Evolutionary conservation across 1,140 invertebrate species (phyloP).

Genomic region (Tetramorium simillimum): DNA sequence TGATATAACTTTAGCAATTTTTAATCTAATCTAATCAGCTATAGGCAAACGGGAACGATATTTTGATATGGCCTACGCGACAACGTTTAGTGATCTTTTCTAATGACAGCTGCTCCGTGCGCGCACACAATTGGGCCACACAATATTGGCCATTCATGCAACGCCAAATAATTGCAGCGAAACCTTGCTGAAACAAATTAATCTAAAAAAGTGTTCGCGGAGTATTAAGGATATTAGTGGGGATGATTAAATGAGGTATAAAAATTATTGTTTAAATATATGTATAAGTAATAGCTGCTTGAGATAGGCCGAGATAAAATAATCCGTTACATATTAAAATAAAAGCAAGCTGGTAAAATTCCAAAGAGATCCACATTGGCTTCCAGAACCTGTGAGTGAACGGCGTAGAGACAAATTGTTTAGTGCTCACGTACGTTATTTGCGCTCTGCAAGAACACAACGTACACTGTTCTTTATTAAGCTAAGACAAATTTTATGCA

Average conservation of each 20-base stretch:
- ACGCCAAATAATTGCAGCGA: constrained; percentile 84
- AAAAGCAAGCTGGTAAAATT: constrained; percentile 82
- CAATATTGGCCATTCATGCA: constrained; percentile 84
- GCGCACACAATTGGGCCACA: constrained; percentile 79
- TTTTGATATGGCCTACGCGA: constrained; percentile 22
- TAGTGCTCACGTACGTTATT: constrained; percentile 62
- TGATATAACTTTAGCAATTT: constrained; percentile 33
- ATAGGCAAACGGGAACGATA: background rate
- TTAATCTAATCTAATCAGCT: constrained; percentile 26
- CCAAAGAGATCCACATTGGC: constrained; percentile 80
- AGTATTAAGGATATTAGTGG: constrained; percentile 76
- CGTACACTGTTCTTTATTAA: constrained; percentile 37
- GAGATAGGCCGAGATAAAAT: constrained; percentile 75
- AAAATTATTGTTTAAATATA: constrained; percentile 62
- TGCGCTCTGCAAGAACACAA: constrained; percentile 21
- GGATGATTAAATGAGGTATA: constrained; percentile 66
- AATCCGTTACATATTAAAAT: constrained; percentile 74
- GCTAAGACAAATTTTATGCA: constrained; percentile 64
- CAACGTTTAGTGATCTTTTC: constrained; percentile 43
- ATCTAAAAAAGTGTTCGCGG: constrained; percentile 74
- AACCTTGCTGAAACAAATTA: constrained; percentile 85
- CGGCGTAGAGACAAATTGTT: constrained; percentile 65
- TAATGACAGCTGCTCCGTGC: constrained; percentile 84
- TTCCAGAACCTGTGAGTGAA: constrained; percentile 83
- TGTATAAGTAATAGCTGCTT: constrained; percentile 62